Evolutionary conservation across 2,888 invertebrate genomes (phyloP), one percentile per base, ranked within the genome.

Genomic region (Acrobasis consociella): DNA sequence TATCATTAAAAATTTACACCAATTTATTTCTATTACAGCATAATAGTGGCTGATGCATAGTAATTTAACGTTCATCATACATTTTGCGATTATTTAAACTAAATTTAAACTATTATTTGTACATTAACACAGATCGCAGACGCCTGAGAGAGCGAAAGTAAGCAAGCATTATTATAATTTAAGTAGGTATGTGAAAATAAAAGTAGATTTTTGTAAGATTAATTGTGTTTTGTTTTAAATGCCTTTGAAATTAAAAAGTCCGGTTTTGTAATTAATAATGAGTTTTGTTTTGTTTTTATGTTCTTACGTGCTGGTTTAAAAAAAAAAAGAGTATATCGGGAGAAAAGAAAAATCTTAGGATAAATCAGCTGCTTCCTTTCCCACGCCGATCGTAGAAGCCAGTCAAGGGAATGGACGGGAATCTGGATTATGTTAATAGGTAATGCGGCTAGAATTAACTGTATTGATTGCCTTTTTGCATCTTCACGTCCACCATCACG

Each of bases 31-130:
- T 66, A 73, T 72, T 72, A 71, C 60, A 37, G 49, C 52, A 67
- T 70, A 72, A 73, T 71, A 69, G 66, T 67, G 50, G 68, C 65
- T 68, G 67, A 63, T 72, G 68, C 69, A 73, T 71, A 66, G 62
- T 67, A 69, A 67, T 73, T 63, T 69, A 13, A 13, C 10, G 42
- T 42, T 31, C 22, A 56, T 56, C 63, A 64, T 42, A 53, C 51
- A 58, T 42, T 53, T 46, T 42, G 13, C 8, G 49, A 64, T 66
- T 31, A 31, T 72, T 73, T 71, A 69, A 63, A 70, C 76, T 73
- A 80, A 80, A 22, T 61, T 71, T 69, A 72, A 63, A 70, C 76
- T 73, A 80, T 80, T 81, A 81, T 80, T 73, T 78, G 65, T 70
- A 64, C 77, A 80, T 79, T 80, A 81, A 69, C 77, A 75, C 69